Evolutionary conservation across 2,888 invertebrate genomes (phyloP).

Genomic region (Spodoptera picta): DNA sequence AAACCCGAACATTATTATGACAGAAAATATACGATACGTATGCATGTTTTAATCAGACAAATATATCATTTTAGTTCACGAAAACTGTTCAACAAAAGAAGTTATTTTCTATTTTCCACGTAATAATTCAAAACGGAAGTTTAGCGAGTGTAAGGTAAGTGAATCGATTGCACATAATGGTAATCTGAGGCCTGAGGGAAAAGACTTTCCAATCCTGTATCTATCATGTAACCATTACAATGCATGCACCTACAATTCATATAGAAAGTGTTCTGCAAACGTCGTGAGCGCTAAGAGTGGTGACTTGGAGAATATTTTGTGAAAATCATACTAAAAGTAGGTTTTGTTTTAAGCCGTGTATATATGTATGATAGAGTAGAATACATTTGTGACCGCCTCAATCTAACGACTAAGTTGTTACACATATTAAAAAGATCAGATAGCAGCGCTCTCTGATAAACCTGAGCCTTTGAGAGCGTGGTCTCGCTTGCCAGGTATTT

Average conservation of each 20-base stretch:
- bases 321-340: background rate
- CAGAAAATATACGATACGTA: too few species aligned
- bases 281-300: constrained; percentile 48
- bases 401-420: too few species aligned
- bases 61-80: background rate
- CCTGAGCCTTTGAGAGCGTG: too few species aligned
- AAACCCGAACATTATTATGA: too few species aligned
- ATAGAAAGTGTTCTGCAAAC: constrained; percentile 81
- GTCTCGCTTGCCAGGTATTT: too few species aligned
- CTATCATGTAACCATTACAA: constrained; percentile 82
- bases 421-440: background rate
- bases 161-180: constrained; percentile 74
- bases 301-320: constrained; percentile 23
- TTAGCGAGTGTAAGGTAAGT: constrained; percentile 60
- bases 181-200: constrained; percentile 70
- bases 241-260: constrained; percentile 86
- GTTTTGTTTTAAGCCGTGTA: too few species aligned
- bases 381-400: too few species aligned
- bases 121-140: constrained; percentile 52
- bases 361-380: too few species aligned
- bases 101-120: constrained; percentile 36
- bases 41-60: too few species aligned
- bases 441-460: background rate
- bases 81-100: constrained; percentile 13
- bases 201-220: constrained; percentile 79